Percentiles rank a stretch among this genome's conserved stretches.
phyloP scores from a whole-genome alignment of 2,113 vertebrate species.

The Malurus cyaneus region DNA sequence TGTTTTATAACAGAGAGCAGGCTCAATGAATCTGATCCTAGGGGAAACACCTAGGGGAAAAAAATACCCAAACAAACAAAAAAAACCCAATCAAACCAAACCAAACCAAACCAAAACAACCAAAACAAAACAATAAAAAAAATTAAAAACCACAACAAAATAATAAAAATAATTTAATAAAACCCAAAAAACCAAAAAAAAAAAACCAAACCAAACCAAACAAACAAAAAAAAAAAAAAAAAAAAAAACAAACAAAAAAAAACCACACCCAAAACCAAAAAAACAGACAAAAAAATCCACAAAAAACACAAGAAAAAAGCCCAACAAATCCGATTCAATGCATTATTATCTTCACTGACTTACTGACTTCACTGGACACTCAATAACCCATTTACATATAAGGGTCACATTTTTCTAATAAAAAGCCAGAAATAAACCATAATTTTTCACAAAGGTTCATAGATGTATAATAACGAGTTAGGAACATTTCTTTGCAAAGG shows the following conservation, averaged over 20 bases:
- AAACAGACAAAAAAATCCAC: no score
- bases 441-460: neutral
- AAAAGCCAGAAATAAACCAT: neutral
- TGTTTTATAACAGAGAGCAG: neutral
- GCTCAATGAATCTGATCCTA: neutral
- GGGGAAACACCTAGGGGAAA: neutral
- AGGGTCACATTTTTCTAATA: neutral
- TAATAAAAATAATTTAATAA: no score
- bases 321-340: neutral
- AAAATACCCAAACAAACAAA: no score
- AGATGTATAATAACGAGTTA: neutral
- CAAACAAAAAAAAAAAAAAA: no score
- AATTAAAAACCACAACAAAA: no score
- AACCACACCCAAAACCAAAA: fast-evolving
- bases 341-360: no score
- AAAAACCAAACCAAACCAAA: neutral
- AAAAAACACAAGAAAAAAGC: no score
- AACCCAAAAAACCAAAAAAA: no score
- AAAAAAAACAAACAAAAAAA: no score
- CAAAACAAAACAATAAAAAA: no score
- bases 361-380: neutral
- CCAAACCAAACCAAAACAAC: no score
- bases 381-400: neutral
- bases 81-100: no score
- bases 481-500: neutral